Base-by-base conservation (phyloP, 2,888 invertebrate species). In the Neoitamus cyanurus region DNA sequence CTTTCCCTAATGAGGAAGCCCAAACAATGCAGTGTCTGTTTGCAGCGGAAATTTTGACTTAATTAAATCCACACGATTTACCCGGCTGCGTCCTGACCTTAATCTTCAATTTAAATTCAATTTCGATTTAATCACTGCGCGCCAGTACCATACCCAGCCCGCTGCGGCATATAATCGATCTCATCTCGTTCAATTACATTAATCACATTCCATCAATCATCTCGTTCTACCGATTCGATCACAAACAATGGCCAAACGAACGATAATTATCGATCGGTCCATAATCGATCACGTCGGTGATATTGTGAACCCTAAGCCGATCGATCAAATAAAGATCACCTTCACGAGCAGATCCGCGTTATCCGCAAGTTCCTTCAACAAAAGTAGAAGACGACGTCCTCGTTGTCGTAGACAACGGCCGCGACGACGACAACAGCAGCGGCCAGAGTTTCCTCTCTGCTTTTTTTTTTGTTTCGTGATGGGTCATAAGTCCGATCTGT, bases 221-320 rank as follows among this genome's bases (percentile, higher is more conserved):
- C 84, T 75, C n/a, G 37, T 72, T 48, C 48, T 36, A 15, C 75
- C 72, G 75, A 58, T 77, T 75, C 36, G 84, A 84, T 84, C 77
- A 37, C 84, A 77, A 75, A 30, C 48, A 84, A 58, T 68, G 46
- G 68, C 84, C 73, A 84, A 75, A 84, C 73, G 84, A 58, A 73
- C 80, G 85, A 84, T 85, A 85, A 84, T 85, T 85, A 85, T 82
- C 82, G 82, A 69, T 84, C 80, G 37, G 69, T 11, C 72, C 37
- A 85, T 85, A 84, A 85, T 84, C 83, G 84, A 85, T 84, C 85
- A 85, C 85, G 85, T 85, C 84, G 84, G 36, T 73, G 85, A 83
- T 85, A 82, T 69, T 84, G 80, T 84, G 83, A 83, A 83, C 83
- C 48, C 72, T 34, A 73, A 20, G 48, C 37, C 46, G 73, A 80